phyloP scores from a whole-genome alignment of 2,888 invertebrate genomes.

The Drepanosiphum platanoidis region DNA sequence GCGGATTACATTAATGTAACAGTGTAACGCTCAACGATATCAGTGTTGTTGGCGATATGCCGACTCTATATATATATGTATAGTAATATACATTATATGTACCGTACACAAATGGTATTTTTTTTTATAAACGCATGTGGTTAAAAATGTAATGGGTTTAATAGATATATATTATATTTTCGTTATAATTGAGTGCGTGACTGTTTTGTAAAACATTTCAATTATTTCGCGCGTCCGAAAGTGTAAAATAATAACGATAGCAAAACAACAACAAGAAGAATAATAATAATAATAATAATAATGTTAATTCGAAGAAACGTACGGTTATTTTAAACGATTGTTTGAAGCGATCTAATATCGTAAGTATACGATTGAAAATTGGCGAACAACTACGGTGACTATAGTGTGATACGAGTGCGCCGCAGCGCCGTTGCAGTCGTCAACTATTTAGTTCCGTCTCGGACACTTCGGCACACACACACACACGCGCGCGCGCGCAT shows the following conservation, averaged over 20 bases:
- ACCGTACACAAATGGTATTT: background rate
- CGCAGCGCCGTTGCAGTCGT: background rate
- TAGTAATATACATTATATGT: too few species aligned
- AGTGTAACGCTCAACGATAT: background rate
- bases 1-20: conserved; percentile 19
- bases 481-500: too few species aligned
- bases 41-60: background rate
- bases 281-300: background rate
- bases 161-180: background rate
- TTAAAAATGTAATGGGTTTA: background rate
- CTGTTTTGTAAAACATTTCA: background rate
- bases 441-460: too few species aligned
- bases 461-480: too few species aligned
- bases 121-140: background rate
- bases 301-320: background rate
- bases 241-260: background rate
- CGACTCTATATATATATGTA: too few species aligned
- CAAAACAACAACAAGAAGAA: background rate
- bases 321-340: too few species aligned
- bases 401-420: background rate
- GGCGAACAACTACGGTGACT: too few species aligned
- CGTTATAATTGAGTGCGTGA: background rate
- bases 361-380: too few species aligned
- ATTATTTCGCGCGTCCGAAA: too few species aligned
- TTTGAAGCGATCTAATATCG: too few species aligned